Conservation (phyloP, 2,888 invertebrate species). For the Chironomus riparius region DNA sequence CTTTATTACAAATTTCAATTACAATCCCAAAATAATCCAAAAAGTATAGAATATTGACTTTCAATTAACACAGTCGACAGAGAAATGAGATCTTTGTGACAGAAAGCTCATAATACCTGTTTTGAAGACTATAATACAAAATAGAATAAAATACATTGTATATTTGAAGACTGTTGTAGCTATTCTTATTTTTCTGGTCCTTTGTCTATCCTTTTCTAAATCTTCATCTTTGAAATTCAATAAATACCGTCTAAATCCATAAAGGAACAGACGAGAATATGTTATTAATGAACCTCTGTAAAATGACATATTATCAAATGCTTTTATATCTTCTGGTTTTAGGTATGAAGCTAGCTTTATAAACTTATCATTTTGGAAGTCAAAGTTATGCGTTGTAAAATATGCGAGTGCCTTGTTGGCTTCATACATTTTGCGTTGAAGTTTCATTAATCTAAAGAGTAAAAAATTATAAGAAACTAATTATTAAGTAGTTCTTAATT, state of each 20-base stretch:
- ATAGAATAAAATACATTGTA: no score
- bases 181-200: no score
- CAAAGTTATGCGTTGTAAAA: constrained; percentile 5
- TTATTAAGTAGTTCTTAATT: no score
- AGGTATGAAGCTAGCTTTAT: not conserved
- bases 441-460: not conserved
- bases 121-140: no score
- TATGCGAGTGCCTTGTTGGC: constrained; percentile 8
- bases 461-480: no score
- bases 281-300: not conserved
- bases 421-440: constrained; percentile 13
- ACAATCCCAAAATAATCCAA: no score
- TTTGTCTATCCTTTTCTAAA: not conserved
- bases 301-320: not conserved
- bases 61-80: no score
- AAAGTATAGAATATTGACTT: no score
- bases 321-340: not conserved
- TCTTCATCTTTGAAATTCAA: constrained; percentile 3
- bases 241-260: constrained; percentile 9
- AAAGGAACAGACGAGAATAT: not conserved
- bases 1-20: no score
- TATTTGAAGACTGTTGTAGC: no score
- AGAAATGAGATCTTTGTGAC: no score
- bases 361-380: constrained; percentile 5
- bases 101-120: no score